Evolutionary conservation across 1,140 invertebrate species (phyloP).

Genomic region (Drosophila funebris): DNA sequence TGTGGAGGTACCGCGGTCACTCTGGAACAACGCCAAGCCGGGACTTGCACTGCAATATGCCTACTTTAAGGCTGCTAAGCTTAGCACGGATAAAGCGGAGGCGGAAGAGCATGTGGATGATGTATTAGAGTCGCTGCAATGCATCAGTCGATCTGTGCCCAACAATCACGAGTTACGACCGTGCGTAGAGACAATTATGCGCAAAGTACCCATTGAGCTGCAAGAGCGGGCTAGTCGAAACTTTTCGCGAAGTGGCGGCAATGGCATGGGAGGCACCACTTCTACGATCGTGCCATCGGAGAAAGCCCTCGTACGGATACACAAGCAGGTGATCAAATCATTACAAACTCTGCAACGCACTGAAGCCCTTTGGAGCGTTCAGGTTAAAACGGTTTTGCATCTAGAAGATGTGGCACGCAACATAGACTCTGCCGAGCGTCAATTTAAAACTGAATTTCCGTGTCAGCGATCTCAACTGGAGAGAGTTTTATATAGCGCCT

Average conservation of each 20-base stretch:
- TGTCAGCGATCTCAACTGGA: slow-evolving; percentile 85
- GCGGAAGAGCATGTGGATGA: slow-evolving; percentile 98
- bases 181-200: slow-evolving; percentile 93
- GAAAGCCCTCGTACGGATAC: slow-evolving; percentile 92
- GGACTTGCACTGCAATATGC: slow-evolving; percentile 93
- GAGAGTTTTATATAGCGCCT: slow-evolving; percentile 87
- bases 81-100: slow-evolving; percentile 98
- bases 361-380: slow-evolving; percentile 95
- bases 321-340: slow-evolving; percentile 93
- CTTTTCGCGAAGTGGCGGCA: slow-evolving; percentile 87
- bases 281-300: slow-evolving; percentile 90
- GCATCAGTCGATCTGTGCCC: slow-evolving; percentile 88
- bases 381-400: slow-evolving; percentile 91
- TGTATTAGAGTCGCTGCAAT: slow-evolving; percentile 93
- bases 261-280: slow-evolving; percentile 85
- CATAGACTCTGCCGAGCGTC: slow-evolving; percentile 88
- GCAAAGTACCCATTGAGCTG: slow-evolving; percentile 92
- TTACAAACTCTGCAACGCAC: slow-evolving; percentile 94
- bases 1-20: slow-evolving; percentile 95
- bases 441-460: slow-evolving; percentile 92
- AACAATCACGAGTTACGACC: slow-evolving; percentile 88
- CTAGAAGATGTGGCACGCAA: slow-evolving; percentile 96
- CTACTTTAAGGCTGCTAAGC: slow-evolving; percentile 98
- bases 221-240: slow-evolving; percentile 85
- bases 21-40: slow-evolving; percentile 94